phyloP scores from a whole-genome alignment of 1,140 invertebrate genomes.

The Magallana gigas region DNA sequence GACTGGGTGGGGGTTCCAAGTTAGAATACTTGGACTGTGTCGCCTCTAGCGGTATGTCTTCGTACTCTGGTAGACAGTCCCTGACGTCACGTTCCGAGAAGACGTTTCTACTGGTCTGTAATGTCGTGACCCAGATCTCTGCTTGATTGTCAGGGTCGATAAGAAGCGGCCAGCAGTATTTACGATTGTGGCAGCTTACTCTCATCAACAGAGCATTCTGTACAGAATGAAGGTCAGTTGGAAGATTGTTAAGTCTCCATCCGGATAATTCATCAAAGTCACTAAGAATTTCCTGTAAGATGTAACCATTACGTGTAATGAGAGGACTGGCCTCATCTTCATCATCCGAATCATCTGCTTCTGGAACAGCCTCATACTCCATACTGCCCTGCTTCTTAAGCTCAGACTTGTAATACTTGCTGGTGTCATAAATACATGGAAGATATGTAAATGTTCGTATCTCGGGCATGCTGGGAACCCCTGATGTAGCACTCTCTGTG shows the following conservation, averaged over 20 bases:
- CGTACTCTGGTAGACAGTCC: constrained; percentile 57
- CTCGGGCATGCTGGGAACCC: constrained; percentile 63
- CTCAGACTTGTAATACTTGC: constrained; percentile 75
- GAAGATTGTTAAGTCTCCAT: constrained; percentile 73
- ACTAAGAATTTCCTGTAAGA: constrained; percentile 75
- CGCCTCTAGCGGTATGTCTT: constrained; percentile 51
- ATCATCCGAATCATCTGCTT: constrained; percentile 68
- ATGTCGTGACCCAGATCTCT: constrained; percentile 73
- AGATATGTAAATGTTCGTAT: constrained; percentile 72
- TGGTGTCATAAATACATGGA: constrained; percentile 71
- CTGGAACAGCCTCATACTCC: constrained; percentile 65
- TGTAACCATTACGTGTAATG: constrained; percentile 67
- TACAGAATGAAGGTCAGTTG: constrained; percentile 75
- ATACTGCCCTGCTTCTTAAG: constrained; percentile 71
- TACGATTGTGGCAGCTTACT: constrained; percentile 73
- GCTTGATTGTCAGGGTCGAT: constrained; percentile 78
- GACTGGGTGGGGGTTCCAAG: constrained; percentile 66
- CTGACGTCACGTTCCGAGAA: constrained; percentile 70
- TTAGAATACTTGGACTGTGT: constrained; percentile 38
- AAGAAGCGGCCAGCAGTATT: constrained; percentile 77
- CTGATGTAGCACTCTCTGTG: constrained; percentile 61
- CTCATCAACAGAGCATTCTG: constrained; percentile 78
- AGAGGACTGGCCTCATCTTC: constrained; percentile 71
- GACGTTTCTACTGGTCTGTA: constrained; percentile 71
- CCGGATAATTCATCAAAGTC: constrained; percentile 76